Percentiles rank a stretch among this genome's conserved stretches.
phyloP scores from a whole-genome alignment of 1,140 invertebrate species.

The Glossosoma conforme region DNA sequence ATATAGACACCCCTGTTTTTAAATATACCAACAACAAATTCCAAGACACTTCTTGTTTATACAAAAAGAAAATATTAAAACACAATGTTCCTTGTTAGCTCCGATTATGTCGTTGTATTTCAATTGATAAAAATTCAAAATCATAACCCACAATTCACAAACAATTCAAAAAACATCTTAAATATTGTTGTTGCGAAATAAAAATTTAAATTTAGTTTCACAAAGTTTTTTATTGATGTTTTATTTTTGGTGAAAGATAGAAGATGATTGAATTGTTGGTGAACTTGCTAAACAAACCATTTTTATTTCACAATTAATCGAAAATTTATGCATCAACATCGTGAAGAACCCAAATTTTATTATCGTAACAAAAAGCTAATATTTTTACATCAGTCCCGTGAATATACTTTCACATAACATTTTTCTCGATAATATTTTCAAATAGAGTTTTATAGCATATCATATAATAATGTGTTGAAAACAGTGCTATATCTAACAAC shows the following conservation, averaged over 20 bases:
- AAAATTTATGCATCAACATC: too few relatives aligned
- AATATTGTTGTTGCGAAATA: too few relatives aligned
- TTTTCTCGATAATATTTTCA: slow-evolving; percentile 29
- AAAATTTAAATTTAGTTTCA: too few relatives aligned
- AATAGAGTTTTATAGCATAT: slow-evolving; percentile 28
- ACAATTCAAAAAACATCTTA: too few relatives aligned
- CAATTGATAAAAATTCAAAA: too few relatives aligned
- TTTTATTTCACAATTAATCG: too few relatives aligned
- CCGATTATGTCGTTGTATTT: slow-evolving; percentile 25
- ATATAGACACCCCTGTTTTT: slow-evolving; percentile 30
- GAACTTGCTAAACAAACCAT: too few relatives aligned
- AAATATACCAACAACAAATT: slow-evolving; percentile 5
- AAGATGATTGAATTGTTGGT: too few relatives aligned
- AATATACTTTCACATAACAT: slow-evolving; percentile 32
- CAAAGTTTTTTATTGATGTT: too few relatives aligned
- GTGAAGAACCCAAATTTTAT: slow-evolving; percentile 8
- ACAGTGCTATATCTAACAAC: slow-evolving; percentile 30
- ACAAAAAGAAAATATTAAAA: slow-evolving; percentile 23
- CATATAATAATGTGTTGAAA: slow-evolving; percentile 26
- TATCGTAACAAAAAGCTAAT: slow-evolving; percentile 30
- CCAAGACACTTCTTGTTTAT: slow-evolving; percentile 4
- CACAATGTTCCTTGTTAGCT: slow-evolving; percentile 28
- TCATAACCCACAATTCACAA: too few relatives aligned
- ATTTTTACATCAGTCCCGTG: slow-evolving; percentile 33
- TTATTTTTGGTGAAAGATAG: too few relatives aligned